Evolutionary conservation across 2,888 invertebrate species (phyloP).

Genomic region (Pheosia gnoma): DNA sequence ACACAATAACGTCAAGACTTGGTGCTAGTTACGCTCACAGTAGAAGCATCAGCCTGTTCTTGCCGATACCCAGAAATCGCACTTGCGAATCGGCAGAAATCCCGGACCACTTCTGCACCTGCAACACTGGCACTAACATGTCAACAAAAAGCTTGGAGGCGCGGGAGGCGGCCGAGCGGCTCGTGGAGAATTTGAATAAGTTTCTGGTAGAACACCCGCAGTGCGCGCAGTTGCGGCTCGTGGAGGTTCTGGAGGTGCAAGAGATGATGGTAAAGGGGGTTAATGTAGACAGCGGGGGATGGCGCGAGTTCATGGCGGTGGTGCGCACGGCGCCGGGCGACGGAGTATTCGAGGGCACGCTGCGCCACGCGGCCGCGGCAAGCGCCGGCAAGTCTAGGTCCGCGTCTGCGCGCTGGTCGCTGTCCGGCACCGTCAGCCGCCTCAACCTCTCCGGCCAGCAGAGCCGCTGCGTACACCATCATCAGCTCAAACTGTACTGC

Average conservation of each 20-base stretch:
- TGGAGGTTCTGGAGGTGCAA: conserved; percentile 87
- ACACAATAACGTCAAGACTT: conserved; percentile 62
- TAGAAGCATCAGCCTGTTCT: conserved; percentile 90
- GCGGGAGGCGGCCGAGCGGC: conserved; percentile 82
- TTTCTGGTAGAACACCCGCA: conserved; percentile 84
- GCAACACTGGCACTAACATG: conserved; percentile 87
- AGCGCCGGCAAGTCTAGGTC: conserved; percentile 5
- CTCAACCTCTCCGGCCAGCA: conserved; percentile 92
- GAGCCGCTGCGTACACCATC: conserved; percentile 90
- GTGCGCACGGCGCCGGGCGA: conserved; percentile 86
- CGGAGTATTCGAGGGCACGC: conserved; percentile 91
- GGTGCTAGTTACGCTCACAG: conserved; percentile 62
- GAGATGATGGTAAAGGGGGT: conserved; percentile 79
- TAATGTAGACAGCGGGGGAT: conserved; percentile 64
- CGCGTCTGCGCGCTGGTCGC: conserved; percentile 58
- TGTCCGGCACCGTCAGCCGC: conserved; percentile 90
- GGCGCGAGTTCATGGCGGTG: conserved; percentile 86
- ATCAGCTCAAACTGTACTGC: conserved; percentile 90
- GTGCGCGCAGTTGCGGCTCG: conserved; percentile 86
- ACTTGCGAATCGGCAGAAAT: conserved; percentile 92
- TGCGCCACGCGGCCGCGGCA: conserved; percentile 57
- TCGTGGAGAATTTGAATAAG: conserved; percentile 87
- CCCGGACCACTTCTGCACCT: conserved; percentile 94
- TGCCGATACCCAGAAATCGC: conserved; percentile 87
- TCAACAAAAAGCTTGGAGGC: conserved; percentile 81